A percentile compares a stretch with the other conserved stretches of the same genome.
Evolutionary conservation across 2,888 invertebrate species (phyloP).

Genomic region (Acholoe squamosa): DNA sequence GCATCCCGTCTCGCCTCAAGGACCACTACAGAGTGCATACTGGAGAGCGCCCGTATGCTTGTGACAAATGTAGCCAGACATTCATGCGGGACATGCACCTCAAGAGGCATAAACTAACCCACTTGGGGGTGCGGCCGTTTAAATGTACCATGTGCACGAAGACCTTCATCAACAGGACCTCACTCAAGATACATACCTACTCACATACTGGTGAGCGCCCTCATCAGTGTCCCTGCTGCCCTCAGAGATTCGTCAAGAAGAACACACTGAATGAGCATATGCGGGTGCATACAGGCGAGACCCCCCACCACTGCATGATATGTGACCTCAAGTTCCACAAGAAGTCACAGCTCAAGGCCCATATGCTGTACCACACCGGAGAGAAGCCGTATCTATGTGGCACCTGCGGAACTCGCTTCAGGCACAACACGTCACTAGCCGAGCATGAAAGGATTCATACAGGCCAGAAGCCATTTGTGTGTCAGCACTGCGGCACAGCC

Average conservation of each 20-base stretch:
- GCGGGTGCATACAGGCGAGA: constrained; percentile 53
- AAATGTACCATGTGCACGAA: constrained; percentile 27
- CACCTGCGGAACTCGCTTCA: constrained; percentile 43
- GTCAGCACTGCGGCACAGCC: constrained; percentile 30
- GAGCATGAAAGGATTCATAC: constrained; percentile 55
- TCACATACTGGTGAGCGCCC: constrained; percentile 60
- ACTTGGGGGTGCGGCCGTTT: constrained; percentile 29
- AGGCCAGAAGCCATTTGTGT: constrained; percentile 53
- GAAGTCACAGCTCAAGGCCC: constrained; percentile 42
- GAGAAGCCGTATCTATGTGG: constrained; percentile 55
- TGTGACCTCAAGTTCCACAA: constrained; percentile 43
- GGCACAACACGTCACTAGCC: constrained; percentile 21
- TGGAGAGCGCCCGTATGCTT: constrained; percentile 45
- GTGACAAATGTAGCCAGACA: constrained; percentile 29
- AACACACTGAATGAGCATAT: constrained; percentile 32
- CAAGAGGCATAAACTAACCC: constrained; percentile 38
- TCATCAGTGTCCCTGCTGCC: constrained; percentile 30
- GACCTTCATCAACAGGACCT: constrained; percentile 37
- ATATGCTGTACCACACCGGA: constrained; percentile 60
- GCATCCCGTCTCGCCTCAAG: constrained; percentile 36
- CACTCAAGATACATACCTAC: constrained; percentile 17
- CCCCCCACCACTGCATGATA: constrained; percentile 8
- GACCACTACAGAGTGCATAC: constrained; percentile 41
- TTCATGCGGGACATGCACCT: constrained; percentile 56
- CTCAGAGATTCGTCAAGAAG: neutral